Percentiles rank a stretch among this genome's conserved stretches.
phyloP scores from a whole-genome alignment of 2,888 invertebrate genomes.

The Spilarctia lutea region DNA sequence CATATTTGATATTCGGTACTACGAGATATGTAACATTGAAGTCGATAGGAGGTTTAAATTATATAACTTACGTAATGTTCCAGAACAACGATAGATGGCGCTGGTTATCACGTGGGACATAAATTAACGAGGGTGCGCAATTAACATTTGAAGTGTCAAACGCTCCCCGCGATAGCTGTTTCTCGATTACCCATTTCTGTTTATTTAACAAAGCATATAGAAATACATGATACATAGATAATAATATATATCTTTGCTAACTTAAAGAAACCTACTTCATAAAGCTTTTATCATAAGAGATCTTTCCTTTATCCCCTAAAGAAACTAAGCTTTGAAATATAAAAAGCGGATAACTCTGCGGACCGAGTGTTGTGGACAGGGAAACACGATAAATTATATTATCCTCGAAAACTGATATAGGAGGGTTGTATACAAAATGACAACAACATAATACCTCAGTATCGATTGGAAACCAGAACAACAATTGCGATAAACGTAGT shows the following conservation, averaged over 20 bases:
- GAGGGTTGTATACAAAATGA: constrained; percentile 37
- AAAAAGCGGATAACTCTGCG: constrained; percentile 43
- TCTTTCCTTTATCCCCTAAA: constrained; percentile 36
- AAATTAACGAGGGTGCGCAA: constrained; percentile 31
- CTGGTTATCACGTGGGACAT: constrained; percentile 25
- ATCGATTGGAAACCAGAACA: constrained; percentile 16
- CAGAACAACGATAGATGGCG: constrained; percentile 28
- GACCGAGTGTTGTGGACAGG: constrained; percentile 49
- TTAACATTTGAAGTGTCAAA: constrained; percentile 39
- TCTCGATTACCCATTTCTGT: constrained; percentile 27
- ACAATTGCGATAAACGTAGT: constrained; percentile 12
- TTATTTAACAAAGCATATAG: constrained; percentile 24
- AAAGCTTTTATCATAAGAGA: constrained; percentile 38
- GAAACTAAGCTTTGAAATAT: constrained; percentile 49
- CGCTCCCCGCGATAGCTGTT: constrained; percentile 26
- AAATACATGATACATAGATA: not conserved
- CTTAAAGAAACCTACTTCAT: constrained; percentile 29
- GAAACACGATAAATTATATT: constrained; percentile 50
- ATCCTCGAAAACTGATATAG: constrained; percentile 46
- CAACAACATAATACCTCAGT: constrained; percentile 35
- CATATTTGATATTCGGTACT: not conserved
- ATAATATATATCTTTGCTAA: constrained; percentile 6
- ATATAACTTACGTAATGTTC: not conserved
- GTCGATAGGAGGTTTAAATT: not conserved
- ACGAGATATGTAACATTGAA: not conserved